These are phyloP conservation scores for Eunapius fragilis DNA, from an alignment of 37 sponge, comb jelly and placozoan genomes.

Conservation along the genomic window DNA sequence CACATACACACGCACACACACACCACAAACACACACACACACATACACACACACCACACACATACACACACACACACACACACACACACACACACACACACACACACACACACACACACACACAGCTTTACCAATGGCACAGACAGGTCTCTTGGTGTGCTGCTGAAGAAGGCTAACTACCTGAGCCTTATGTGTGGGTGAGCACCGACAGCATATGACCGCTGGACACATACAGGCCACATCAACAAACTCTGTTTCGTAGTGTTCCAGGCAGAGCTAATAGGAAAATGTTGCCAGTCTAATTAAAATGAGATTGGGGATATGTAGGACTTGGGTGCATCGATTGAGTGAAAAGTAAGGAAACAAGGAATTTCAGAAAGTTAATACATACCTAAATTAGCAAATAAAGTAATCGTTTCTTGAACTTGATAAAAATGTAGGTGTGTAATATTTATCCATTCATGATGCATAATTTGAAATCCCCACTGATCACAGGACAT, in stretches of 20 bases:
- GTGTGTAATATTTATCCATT: neutral
- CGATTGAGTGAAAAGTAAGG: neutral
- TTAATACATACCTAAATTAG: too few species aligned
- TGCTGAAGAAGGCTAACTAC: conserved; percentile 82
- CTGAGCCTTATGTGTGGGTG: conserved; percentile 92
- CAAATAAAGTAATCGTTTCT: too few species aligned
- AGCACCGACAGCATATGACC: conserved; percentile 93
- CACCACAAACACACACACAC: neutral
- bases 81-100: neutral
- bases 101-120: neutral
- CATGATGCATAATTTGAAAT: neutral
- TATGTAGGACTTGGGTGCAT: neutral
- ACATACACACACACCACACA: neutral
- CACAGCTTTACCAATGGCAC: conserved; percentile 82
- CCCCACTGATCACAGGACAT: neutral
- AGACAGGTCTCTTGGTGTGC: conserved; percentile 76
- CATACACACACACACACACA: neutral
- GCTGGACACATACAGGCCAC: conserved; percentile 89
- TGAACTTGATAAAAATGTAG: neutral
- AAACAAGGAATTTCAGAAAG: too few species aligned
- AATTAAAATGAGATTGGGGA: neutral
- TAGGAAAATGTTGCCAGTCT: neutral
- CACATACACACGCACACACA: neutral
- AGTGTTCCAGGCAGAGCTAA: conserved; percentile 80
- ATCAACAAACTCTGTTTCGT: conserved; percentile 86